phyloP scores from a whole-genome alignment of 2,888 invertebrate species.

The Sphaeridia pumilis region DNA sequence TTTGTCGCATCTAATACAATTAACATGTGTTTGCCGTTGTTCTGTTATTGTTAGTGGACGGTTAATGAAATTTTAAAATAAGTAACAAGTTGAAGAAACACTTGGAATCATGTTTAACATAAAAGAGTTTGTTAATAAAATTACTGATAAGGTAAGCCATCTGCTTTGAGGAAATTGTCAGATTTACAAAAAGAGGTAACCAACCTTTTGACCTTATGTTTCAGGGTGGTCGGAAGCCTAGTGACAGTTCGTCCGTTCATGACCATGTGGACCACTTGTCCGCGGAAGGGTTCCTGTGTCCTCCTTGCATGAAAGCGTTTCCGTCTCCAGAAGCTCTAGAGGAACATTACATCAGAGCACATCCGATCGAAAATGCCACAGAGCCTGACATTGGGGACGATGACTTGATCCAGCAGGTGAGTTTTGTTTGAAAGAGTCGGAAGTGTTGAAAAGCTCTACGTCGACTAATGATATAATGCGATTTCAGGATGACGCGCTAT shows the following conservation, averaged over 20 bases:
- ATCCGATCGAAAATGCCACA: constrained; percentile 18
- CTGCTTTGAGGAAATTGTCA: neutral
- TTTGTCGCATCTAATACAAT: too few species aligned
- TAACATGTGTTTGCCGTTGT: too few species aligned
- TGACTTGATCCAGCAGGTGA: neutral
- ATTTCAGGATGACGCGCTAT: neutral
- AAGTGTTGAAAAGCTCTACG: neutral
- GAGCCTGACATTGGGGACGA: neutral
- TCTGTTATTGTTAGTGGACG: too few species aligned
- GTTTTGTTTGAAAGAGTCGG: neutral
- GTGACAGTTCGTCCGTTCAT: constrained; percentile 13
- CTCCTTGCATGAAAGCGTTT: constrained; percentile 41
- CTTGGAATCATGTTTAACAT: constrained; percentile 23
- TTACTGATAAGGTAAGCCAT: constrained; percentile 36
- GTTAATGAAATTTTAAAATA: too few species aligned
- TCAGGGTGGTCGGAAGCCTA: constrained; percentile 18
- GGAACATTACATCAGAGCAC: constrained; percentile 37
- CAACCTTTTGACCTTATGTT: constrained; percentile 3
- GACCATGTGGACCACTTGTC: constrained; percentile 30
- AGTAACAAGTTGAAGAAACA: neutral
- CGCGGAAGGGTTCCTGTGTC: constrained; percentile 44
- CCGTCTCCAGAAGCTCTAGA: constrained; percentile 42
- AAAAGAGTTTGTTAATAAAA: constrained; percentile 36
- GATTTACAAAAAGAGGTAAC: neutral
- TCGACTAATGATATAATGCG: neutral